Conservation (phyloP, 2,888 invertebrate genomes). For the Mesorhabditis belari region DNA sequence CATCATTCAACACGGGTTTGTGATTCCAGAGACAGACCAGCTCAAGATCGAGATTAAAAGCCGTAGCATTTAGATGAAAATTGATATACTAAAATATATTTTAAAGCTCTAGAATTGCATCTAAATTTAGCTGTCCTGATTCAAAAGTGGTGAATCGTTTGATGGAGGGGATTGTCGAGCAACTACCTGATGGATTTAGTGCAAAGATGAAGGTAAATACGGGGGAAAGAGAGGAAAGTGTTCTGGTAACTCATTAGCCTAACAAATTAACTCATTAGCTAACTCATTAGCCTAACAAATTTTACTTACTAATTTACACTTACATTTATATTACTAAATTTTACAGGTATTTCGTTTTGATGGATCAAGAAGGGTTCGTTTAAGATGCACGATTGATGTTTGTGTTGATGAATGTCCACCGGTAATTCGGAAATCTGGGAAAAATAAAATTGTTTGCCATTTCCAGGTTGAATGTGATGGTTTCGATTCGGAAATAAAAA, state of each 20-base stretch:
- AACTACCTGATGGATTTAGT: constrained; percentile 30
- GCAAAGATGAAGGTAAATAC: constrained; percentile 44
- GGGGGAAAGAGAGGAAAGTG: background rate
- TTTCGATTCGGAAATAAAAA: constrained; percentile 1
- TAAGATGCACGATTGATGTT: constrained; percentile 49
- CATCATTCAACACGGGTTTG: constrained; percentile 46
- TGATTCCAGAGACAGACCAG: background rate
- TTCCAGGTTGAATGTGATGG: constrained; percentile 9
- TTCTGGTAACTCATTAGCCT: no score
- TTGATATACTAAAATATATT: no score
- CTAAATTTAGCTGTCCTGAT: constrained; percentile 47
- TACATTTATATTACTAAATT: background rate
- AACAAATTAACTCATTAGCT: no score
- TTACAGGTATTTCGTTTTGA: constrained; percentile 47
- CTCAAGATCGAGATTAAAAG: no score
- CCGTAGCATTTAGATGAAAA: no score
- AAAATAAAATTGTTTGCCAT: no score
- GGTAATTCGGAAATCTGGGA: no score
- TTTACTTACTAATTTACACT: background rate
- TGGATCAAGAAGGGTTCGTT: constrained; percentile 47
- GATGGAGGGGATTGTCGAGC: constrained; percentile 34
- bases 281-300: no score
- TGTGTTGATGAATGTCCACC: constrained; percentile 43
- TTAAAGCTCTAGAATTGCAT: no score
- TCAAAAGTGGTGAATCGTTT: constrained; percentile 35